Percentiles rank a stretch among this genome's conserved stretches.
Conservation (phyloP, 1,140 invertebrate species). For the Drosophila varians region DNA sequence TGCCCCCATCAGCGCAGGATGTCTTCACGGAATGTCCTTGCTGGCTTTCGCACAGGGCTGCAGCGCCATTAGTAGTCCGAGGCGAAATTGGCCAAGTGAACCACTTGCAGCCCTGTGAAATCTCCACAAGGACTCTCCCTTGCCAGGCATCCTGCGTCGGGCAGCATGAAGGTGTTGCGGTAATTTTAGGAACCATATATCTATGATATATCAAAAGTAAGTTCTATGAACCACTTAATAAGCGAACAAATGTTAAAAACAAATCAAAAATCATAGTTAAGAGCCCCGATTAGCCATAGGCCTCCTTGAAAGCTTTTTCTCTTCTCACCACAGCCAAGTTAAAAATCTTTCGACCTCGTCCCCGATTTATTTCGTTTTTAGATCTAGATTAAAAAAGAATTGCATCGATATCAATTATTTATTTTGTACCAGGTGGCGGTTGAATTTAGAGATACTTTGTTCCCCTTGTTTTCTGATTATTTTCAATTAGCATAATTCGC, state of each 20-base stretch:
- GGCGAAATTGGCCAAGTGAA: slow-evolving; percentile 51
- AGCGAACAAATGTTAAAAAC: slow-evolving; percentile 62
- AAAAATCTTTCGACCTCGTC: slow-evolving; percentile 70
- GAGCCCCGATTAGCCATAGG: slow-evolving; percentile 33
- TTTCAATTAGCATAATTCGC: slow-evolving; percentile 50
- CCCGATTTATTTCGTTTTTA: background rate
- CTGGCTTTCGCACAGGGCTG: slow-evolving; percentile 1
- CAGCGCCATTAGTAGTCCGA: slow-evolving; percentile 50
- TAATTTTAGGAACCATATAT: slow-evolving; percentile 96
- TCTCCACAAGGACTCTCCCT: background rate
- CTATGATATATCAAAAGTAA: slow-evolving; percentile 97
- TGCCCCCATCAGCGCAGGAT: slow-evolving; percentile 35
- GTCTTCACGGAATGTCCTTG: slow-evolving; percentile 14
- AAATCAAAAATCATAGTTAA: slow-evolving; percentile 17
- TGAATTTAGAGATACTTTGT: slow-evolving; percentile 33
- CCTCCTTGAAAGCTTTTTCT: slow-evolving; percentile 74
- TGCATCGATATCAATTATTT: slow-evolving; percentile 33
- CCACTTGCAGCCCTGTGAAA: background rate
- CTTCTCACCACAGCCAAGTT: slow-evolving; percentile 50
- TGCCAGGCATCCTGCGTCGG: slow-evolving; percentile 20
- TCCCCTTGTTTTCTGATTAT: slow-evolving; percentile 32
- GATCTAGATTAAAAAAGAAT: background rate
- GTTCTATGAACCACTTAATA: slow-evolving; percentile 93
- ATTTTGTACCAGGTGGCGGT: slow-evolving; percentile 39
- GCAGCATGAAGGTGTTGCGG: slow-evolving; percentile 85